Evolutionary conservation across 2,888 invertebrate species (phyloP).

Genomic region (Carpatolechia fugitivella): DNA sequence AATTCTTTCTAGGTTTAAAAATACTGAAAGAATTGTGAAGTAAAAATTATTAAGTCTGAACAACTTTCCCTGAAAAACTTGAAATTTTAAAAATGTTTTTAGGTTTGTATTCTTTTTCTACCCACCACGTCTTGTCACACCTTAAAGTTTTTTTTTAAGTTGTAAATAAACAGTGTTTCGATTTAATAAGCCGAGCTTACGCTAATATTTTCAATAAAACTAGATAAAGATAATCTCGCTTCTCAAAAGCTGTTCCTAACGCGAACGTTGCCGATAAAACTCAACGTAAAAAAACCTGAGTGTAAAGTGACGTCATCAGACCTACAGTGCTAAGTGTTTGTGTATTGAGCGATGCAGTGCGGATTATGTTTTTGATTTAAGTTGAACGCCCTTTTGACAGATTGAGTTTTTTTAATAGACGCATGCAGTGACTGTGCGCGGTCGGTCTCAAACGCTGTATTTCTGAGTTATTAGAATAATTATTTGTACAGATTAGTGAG

Average conservation of each 20-base stretch:
- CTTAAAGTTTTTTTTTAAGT: too few relatives aligned
- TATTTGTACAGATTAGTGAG: not conserved
- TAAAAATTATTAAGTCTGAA: too few relatives aligned
- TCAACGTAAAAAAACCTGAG: not conserved
- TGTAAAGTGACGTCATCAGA: not conserved
- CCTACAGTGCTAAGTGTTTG: constrained; percentile 6
- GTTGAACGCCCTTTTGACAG: constrained; percentile 27
- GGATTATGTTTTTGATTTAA: constrained; percentile 23
- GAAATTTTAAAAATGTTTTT: too few relatives aligned
- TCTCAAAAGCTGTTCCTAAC: not conserved
- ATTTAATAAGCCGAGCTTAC: too few relatives aligned
- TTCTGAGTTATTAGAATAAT: constrained; percentile 3
- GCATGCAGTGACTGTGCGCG: constrained; percentile 25
- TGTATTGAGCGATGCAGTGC: constrained; percentile 29
- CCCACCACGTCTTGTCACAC: too few relatives aligned
- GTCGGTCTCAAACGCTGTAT: constrained; percentile 19
- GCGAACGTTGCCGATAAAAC: not conserved
- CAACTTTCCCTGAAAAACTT: too few relatives aligned
- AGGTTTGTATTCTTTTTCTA: too few relatives aligned
- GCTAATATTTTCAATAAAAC: too few relatives aligned
- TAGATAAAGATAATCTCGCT: not conserved
- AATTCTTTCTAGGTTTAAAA: too few relatives aligned
- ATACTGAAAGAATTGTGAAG: too few relatives aligned
- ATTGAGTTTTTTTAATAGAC: constrained; percentile 26
- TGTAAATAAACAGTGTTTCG: too few relatives aligned